Evolutionary conservation across 1,140 invertebrate species (phyloP).

Genomic region (Drosophila nigrodunni): DNA sequence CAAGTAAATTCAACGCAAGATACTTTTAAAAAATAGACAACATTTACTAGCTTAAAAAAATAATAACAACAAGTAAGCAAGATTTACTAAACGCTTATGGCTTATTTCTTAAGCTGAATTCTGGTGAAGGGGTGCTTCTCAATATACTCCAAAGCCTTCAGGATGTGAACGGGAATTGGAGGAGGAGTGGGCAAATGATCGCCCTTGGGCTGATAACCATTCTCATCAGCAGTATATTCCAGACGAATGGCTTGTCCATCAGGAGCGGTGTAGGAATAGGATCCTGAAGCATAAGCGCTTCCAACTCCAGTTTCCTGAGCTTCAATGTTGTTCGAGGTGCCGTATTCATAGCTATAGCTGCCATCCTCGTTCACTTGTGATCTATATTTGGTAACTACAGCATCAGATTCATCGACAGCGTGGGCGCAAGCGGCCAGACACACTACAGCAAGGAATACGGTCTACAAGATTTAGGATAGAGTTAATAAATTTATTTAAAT

Average conservation of each 20-base stretch:
- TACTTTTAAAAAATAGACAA: conserved; percentile 11
- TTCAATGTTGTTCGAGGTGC: conserved; percentile 87
- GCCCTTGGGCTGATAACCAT: conserved; percentile 90
- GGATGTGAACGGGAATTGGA: conserved; percentile 90
- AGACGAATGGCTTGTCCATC: conserved; percentile 85
- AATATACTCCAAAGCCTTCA: conserved; percentile 87
- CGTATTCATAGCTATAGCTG: conserved; percentile 85
- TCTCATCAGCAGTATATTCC: conserved; percentile 91
- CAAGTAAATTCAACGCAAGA: background rate
- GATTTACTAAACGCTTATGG: background rate
- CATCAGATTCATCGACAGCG: conserved; percentile 65
- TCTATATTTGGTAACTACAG: conserved; percentile 81
- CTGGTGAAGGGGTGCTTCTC: conserved; percentile 85
- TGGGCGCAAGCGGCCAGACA: conserved; percentile 42
- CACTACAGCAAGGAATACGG: conserved; percentile 49
- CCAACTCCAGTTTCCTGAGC: conserved; percentile 86
- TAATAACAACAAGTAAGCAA: conserved; percentile 17
- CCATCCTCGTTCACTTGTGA: conserved; percentile 86
- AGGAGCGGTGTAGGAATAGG: conserved; percentile 69
- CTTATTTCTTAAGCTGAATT: conserved; percentile 65
- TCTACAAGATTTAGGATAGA: conserved; percentile 28
- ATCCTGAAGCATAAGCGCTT: conserved; percentile 58
- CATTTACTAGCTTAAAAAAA: conserved; percentile 17
- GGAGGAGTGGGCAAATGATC: conserved; percentile 91
- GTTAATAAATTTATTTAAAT: background rate